Evolutionary conservation across 2,888 invertebrate species (phyloP).

Genomic region (Pterostichus madidus): DNA sequence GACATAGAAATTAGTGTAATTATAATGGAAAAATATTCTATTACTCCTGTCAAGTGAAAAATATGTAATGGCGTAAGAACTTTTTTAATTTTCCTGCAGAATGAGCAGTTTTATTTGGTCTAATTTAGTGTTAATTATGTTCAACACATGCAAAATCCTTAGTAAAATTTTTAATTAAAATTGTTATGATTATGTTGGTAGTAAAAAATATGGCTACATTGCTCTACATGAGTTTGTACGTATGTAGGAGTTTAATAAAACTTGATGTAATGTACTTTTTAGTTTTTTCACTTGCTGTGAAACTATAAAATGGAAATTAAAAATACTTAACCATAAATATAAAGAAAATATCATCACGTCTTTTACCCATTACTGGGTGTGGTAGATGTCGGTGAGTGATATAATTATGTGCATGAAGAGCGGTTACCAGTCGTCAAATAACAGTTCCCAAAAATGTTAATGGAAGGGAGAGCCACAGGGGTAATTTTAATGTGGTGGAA

Average conservation of each 20-base stretch:
- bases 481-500: too few species aligned
- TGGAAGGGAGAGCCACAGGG: too few species aligned
- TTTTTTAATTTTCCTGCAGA: slow-evolving; percentile 32
- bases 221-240: slow-evolving; percentile 25
- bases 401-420: too few species aligned
- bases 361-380: too few species aligned
- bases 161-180: slow-evolving; percentile 52
- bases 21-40: slow-evolving; percentile 40
- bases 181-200: slow-evolving; percentile 44
- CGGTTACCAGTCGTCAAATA: too few species aligned
- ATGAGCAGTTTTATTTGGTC: slow-evolving; percentile 37
- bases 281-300: slow-evolving; percentile 1
- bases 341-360: too few species aligned
- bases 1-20: slow-evolving; percentile 27
- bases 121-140: slow-evolving; percentile 49
- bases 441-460: too few species aligned
- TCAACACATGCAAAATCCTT: slow-evolving; percentile 39
- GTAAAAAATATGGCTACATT: slow-evolving; percentile 30
- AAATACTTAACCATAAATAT: too few species aligned
- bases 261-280: slow-evolving; percentile 22
- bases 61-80: slow-evolving; percentile 18
- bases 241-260: slow-evolving; percentile 27
- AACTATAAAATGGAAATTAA: not conserved
- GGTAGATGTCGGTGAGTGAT: too few species aligned
- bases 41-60: slow-evolving; percentile 14